These are phyloP conservation scores for Geophilus truncorum DNA, from an alignment of 2,888 invertebrate species.

Conservation along the genomic window DNA sequence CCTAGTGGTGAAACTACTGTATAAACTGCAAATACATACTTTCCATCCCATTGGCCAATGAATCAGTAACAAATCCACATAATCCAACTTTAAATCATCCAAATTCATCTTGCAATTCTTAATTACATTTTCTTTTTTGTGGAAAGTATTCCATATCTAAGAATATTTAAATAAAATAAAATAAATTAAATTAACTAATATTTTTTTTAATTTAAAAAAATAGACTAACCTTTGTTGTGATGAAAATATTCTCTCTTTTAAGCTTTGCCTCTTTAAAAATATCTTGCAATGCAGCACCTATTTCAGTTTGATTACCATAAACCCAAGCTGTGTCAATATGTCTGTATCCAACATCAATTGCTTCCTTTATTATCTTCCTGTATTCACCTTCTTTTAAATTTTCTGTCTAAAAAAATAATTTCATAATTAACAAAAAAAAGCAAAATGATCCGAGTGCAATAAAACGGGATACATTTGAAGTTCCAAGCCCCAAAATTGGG, in stretches of 20 bases:
- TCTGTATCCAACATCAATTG: conserved; percentile 46
- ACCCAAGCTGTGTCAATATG: conserved; percentile 47
- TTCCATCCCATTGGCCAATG: conserved; percentile 68
- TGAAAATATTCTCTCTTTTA: conserved; percentile 47
- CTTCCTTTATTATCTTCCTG: conserved; percentile 40
- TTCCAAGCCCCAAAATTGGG: background rate
- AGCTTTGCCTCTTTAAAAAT: conserved; percentile 43
- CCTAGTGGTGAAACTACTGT: too few relatives aligned
- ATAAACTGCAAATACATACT: conserved; percentile 42
- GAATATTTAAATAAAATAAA: too few relatives aligned
- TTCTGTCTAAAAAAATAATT: too few relatives aligned
- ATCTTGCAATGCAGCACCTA: conserved; percentile 46
- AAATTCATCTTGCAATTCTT: conserved; percentile 64
- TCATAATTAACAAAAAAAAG: background rate
- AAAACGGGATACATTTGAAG: background rate
- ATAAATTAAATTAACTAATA: too few relatives aligned
- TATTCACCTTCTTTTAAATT: too few relatives aligned
- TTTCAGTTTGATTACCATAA: conserved; percentile 47
- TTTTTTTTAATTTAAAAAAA: too few relatives aligned
- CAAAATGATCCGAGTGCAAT: background rate
- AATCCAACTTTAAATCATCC: conserved; percentile 66
- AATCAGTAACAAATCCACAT: conserved; percentile 75
- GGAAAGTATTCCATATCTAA: conserved; percentile 37
- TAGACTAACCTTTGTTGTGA: conserved; percentile 50
- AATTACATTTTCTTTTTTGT: conserved; percentile 53